These are phyloP conservation scores for Morelia viridis DNA, from an alignment of 2,797 vertebrate species.

Conservation along the genomic window DNA sequence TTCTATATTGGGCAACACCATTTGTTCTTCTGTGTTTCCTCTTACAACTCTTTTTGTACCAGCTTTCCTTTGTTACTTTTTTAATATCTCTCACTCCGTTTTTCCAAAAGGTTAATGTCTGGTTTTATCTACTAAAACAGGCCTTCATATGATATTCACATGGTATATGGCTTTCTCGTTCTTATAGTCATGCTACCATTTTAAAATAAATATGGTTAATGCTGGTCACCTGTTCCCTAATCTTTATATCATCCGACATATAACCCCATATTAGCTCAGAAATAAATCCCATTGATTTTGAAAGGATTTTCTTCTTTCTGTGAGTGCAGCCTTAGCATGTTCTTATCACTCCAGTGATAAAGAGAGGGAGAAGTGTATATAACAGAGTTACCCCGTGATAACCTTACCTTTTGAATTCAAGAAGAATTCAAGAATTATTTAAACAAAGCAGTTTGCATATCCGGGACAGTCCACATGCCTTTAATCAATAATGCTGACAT, in stretches of 20 bases:
- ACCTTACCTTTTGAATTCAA: background rate
- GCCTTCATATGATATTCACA: background rate
- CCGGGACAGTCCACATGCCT: background rate
- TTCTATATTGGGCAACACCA: background rate
- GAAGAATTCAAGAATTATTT: background rate
- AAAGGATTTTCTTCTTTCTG: background rate
- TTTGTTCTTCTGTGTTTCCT: slow-evolving; percentile 1
- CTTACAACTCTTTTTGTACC: background rate
- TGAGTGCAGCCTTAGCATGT: background rate
- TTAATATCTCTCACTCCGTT: background rate
- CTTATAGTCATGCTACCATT: background rate
- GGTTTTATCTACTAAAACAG: background rate
- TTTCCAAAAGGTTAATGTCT: background rate
- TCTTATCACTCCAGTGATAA: background rate
- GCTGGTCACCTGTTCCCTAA: background rate
- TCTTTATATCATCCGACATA: background rate
- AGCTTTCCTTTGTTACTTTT: background rate
- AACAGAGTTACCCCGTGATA: background rate
- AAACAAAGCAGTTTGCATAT: background rate
- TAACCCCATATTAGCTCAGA: background rate
- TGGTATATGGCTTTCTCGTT: background rate
- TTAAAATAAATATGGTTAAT: background rate
- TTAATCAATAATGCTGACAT: slow-evolving; percentile 1
- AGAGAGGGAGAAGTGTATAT: background rate
- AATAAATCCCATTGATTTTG: background rate